Conservation (phyloP, 1,140 invertebrate species). For the Neodiprion fabricii region DNA sequence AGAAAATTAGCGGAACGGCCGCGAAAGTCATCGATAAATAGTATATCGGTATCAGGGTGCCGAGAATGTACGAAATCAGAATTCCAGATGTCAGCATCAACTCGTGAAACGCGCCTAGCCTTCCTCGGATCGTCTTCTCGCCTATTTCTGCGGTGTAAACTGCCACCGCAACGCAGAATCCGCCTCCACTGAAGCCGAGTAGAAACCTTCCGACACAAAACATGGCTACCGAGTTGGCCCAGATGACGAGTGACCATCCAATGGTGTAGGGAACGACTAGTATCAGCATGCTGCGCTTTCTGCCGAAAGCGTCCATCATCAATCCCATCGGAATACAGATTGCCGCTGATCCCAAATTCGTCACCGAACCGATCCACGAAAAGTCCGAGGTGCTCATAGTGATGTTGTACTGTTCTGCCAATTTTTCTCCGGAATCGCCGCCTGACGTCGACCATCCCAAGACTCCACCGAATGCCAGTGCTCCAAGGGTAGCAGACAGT, state of each 20-base stretch:
- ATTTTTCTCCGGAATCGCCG: constrained; percentile 55
- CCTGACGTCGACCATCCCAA: constrained; percentile 82
- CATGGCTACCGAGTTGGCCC: constrained; percentile 69
- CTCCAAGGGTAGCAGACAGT: constrained; percentile 66
- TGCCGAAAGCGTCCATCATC: constrained; percentile 76
- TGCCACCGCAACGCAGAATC: constrained; percentile 78
- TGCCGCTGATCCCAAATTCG: constrained; percentile 75
- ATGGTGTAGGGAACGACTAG: constrained; percentile 74
- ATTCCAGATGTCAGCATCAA: constrained; percentile 80
- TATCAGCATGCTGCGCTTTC: constrained; percentile 77
- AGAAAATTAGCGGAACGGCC: constrained; percentile 71
- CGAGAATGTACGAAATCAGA: constrained; percentile 71
- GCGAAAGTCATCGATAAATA: constrained; percentile 72
- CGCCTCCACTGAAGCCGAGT: constrained; percentile 75
- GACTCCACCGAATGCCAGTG: constrained; percentile 68
- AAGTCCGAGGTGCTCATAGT: constrained; percentile 60
- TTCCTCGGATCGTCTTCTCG: constrained; percentile 79
- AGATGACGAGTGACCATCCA: constrained; percentile 81
- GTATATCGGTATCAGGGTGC: constrained; percentile 64
- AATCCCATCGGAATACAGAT: constrained; percentile 76
- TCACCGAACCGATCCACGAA: constrained; percentile 76
- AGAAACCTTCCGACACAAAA: constrained; percentile 78
- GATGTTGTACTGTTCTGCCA: constrained; percentile 65
- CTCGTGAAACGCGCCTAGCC: constrained; percentile 80
- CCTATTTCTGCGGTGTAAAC: constrained; percentile 85